phyloP scores from a whole-genome alignment of 2,888 invertebrate species.

The Exocentrus adspersus region DNA sequence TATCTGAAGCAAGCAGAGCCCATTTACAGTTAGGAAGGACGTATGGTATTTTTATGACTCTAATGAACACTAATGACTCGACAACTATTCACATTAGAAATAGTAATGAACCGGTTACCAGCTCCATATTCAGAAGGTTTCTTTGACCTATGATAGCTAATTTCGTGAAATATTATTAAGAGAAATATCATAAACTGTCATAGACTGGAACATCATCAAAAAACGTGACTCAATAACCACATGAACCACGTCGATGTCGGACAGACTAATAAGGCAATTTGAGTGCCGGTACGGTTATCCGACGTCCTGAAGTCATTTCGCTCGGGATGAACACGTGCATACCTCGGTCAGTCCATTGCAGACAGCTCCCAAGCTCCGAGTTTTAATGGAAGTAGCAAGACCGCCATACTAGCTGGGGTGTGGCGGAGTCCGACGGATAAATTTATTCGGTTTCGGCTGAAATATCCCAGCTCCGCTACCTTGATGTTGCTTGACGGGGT shows the following conservation, averaged over 20 bases:
- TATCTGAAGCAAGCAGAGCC: too few species aligned
- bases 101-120: too few species aligned
- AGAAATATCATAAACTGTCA: not conserved
- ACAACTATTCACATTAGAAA: too few species aligned
- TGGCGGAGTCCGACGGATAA: slow-evolving; percentile 31
- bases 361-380: slow-evolving; percentile 33
- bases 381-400: slow-evolving; percentile 37
- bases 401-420: slow-evolving; percentile 38
- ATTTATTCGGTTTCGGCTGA: slow-evolving; percentile 25
- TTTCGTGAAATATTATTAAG: too few species aligned
- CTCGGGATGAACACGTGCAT: slow-evolving; percentile 45
- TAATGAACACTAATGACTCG: too few species aligned
- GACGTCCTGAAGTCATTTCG: slow-evolving; percentile 37
- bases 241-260: slow-evolving; percentile 30
- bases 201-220: not conserved
- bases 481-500: slow-evolving; percentile 9
- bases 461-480: slow-evolving; percentile 5
- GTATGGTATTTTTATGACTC: too few species aligned
- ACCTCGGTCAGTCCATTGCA: slow-evolving; percentile 41
- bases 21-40: too few species aligned
- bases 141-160: too few species aligned
- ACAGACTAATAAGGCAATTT: slow-evolving; percentile 45
- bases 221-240: slow-evolving; percentile 41
- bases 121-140: too few species aligned
- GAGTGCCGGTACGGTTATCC: slow-evolving; percentile 37